Evolutionary conservation across 2,888 invertebrate species (phyloP).

Genomic region (Megaustenia siamemsis): DNA sequence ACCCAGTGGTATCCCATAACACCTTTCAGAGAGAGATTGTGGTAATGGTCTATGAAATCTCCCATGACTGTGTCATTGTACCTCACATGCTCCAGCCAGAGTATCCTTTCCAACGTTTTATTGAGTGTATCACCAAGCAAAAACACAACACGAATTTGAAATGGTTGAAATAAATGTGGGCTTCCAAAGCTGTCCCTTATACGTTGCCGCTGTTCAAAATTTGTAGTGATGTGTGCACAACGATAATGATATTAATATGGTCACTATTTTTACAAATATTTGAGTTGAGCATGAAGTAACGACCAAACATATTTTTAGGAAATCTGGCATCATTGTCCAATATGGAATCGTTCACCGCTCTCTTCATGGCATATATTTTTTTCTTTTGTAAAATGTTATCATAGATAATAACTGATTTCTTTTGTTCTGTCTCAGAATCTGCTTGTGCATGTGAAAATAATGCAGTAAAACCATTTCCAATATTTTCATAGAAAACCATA

Average conservation of each 20-base stretch:
- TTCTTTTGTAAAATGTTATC: too few species aligned
- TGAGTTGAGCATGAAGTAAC: slow-evolving; percentile 14
- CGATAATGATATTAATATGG: slow-evolving; percentile 43
- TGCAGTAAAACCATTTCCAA: too few species aligned
- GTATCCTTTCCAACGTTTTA: slow-evolving; percentile 56
- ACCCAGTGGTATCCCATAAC: slow-evolving; percentile 64
- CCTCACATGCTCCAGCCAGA: slow-evolving; percentile 66
- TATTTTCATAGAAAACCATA: not conserved
- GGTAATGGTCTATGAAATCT: slow-evolving; percentile 69
- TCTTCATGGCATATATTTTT: slow-evolving; percentile 6
- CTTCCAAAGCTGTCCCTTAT: slow-evolving; percentile 44
- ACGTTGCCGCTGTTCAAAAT: slow-evolving; percentile 38
- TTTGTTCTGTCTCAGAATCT: too few species aligned
- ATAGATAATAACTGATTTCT: too few species aligned
- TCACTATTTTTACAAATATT: slow-evolving; percentile 18
- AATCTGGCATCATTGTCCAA: not conserved
- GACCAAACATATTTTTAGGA: slow-evolving; percentile 22
- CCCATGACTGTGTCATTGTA: slow-evolving; percentile 72
- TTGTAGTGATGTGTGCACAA: slow-evolving; percentile 52
- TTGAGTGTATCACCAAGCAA: slow-evolving; percentile 48
- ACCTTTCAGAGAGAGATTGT: slow-evolving; percentile 73
- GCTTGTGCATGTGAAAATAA: too few species aligned
- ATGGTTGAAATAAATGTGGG: slow-evolving; percentile 32
- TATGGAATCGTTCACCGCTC: slow-evolving; percentile 19
- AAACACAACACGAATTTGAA: slow-evolving; percentile 52